Conservation (phyloP, 2,888 invertebrate genomes). For the Phasia obesa region DNA sequence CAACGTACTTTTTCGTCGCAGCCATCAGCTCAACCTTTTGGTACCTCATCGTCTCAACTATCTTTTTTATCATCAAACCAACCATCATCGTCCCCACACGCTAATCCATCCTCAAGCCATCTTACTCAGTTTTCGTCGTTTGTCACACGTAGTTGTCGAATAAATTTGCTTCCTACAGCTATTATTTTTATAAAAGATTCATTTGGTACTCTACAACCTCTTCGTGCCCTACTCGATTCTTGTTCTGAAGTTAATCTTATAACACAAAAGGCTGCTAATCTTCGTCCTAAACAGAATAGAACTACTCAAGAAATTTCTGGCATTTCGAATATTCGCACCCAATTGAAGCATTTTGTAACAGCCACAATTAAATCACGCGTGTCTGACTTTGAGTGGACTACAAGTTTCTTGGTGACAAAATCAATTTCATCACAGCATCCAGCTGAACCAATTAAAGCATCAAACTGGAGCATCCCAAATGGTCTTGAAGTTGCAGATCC, state of each 20-base stretch:
- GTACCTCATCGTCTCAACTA: neutral
- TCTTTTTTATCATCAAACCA: neutral
- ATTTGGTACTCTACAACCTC: slow-evolving; percentile 26
- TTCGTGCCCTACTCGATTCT: slow-evolving; percentile 29
- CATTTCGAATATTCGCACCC: slow-evolving; percentile 4
- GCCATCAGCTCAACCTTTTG: neutral
- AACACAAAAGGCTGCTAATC: slow-evolving; percentile 11
- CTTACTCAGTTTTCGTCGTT: too few relatives aligned
- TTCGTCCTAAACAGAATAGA: slow-evolving; percentile 1
- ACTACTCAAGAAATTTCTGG: slow-evolving; percentile 13
- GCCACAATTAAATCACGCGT: slow-evolving; percentile 8
- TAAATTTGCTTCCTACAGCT: slow-evolving; percentile 23
- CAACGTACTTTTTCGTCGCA: neutral
- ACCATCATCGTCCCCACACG: too few relatives aligned
- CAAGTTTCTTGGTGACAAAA: slow-evolving; percentile 44
- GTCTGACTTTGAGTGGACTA: slow-evolving; percentile 29
- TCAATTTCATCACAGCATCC: slow-evolving; percentile 28
- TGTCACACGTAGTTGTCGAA: slow-evolving; percentile 12
- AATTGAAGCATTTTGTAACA: neutral
- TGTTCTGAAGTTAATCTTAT: slow-evolving; percentile 18
- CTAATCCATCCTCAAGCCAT: too few relatives aligned
- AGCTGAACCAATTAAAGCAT: neutral
- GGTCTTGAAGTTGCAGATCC: slow-evolving; percentile 14
- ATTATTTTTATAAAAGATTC: slow-evolving; percentile 45
- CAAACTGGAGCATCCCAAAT: slow-evolving; percentile 8